Percentiles rank a stretch among this genome's conserved stretches.
Evolutionary conservation across 2,797 vertebrate species (phyloP).

Genomic region (Artibeus jamaicensis): DNA sequence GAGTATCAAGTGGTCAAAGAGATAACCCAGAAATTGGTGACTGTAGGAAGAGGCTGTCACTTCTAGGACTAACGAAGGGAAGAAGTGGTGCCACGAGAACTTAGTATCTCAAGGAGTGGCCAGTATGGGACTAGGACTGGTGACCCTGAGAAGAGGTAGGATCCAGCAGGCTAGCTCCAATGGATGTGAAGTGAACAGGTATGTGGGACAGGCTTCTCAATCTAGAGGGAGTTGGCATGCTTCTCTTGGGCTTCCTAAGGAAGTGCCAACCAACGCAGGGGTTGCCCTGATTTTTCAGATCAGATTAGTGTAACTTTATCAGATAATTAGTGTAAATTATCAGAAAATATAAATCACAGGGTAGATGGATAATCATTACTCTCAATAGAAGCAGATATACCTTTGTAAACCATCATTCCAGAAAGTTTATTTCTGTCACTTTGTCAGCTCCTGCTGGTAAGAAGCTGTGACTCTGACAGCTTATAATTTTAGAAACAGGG

Average conservation of each 20-base stretch:
- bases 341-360: not conserved
- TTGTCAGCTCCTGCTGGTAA: not conserved
- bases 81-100: not conserved
- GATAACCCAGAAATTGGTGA: not conserved
- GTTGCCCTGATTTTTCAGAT: not conserved
- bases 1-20: not conserved
- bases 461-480: not conserved
- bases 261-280: not conserved
- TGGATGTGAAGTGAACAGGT: not conserved
- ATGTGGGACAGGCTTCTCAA: not conserved
- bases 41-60: not conserved
- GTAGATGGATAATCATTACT: not conserved
- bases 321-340: not conserved
- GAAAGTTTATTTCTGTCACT: conserved; percentile 36
- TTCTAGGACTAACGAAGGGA: not conserved
- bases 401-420: conserved; percentile 24
- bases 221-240: not conserved
- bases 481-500: conserved; percentile 25
- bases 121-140: too few species aligned
- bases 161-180: not conserved
- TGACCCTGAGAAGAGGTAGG: not conserved
- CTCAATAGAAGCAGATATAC: not conserved
- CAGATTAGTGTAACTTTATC: not conserved
- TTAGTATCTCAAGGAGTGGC: not conserved
- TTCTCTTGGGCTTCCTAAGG: not conserved